Base-by-base conservation (phyloP, 2,113 vertebrate species). In the Antigone vipio region DNA sequence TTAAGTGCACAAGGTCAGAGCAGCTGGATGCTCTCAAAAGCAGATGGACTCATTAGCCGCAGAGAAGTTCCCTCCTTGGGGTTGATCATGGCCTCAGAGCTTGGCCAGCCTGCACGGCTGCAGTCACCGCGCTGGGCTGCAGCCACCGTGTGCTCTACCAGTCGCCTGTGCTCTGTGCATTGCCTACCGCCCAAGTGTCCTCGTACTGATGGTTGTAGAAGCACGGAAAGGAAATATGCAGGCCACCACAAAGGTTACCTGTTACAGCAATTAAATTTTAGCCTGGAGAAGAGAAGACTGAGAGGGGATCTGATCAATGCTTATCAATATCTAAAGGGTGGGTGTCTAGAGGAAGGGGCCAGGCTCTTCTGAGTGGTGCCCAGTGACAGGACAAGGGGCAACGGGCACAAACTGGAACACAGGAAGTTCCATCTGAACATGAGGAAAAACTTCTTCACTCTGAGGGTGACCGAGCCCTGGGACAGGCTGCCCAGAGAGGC, bases 1-100 rank as follows among this genome's bases (percentile, higher is more conserved):
- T 92, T 92, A 74, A 88, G 80, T 84, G 85, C 81, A 35, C 45
- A 26, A 91, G 95, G 93, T 94, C 82, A 55, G 62, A 79, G 75
- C 78, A 84, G 69, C 94, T 95, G 92, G 64, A 44, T 93, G 79
- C 71, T 94, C 74, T 67, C 24, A 8, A 67, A 95, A 75, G 74
- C 76, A 79, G 27, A 13, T 55, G 64, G 67, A 64, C 87, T 93
- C 85, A 83, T 73, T 93, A 92, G 77, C 67, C 21, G 50, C 68
- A 38, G 62, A 62, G 69, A 78, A 62, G 15, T 44, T 14, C 9
- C 4, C 6, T 72, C 64, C 49, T n/a, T 8, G 8, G 30, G 44
- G 53, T 40, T 88, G 42, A 24, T 85, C 16, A 2, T 23, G 55
- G 89, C 45, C 29, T 38, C 29, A 7, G 67, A 75, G 67, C 35